These are phyloP conservation scores for Sturnira hondurensis DNA, from an alignment of 2,113 vertebrate genomes.

Conservation along the genomic window DNA sequence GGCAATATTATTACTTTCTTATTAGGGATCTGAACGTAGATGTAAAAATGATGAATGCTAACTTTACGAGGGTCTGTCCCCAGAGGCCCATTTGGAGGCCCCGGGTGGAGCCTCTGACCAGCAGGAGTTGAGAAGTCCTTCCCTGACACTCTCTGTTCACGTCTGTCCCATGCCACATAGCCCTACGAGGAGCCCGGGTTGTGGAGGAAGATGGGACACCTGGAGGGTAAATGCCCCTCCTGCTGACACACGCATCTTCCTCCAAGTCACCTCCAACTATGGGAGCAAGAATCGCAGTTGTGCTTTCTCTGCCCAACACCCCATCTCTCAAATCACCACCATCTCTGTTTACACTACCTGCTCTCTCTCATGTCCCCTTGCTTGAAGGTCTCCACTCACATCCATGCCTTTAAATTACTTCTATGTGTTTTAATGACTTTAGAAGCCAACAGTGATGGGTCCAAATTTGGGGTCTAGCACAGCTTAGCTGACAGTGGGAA, in stretches of 20 bases:
- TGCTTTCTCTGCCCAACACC: neutral
- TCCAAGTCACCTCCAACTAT: neutral
- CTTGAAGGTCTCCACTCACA: neutral
- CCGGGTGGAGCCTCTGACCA: neutral
- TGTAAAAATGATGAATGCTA: constrained; percentile 50
- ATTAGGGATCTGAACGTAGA: constrained; percentile 57
- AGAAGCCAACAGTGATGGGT: neutral
- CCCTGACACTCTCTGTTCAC: neutral
- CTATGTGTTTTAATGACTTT: neutral
- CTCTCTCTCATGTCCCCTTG: neutral
- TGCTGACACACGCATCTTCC: neutral
- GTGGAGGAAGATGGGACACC: neutral
- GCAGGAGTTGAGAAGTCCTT: neutral
- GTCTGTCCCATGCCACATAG: neutral
- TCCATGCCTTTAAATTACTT: neutral
- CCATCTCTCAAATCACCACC: neutral
- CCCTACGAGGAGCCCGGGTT: neutral
- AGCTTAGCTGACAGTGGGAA: neutral
- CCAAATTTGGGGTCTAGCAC: neutral
- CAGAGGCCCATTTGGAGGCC: neutral
- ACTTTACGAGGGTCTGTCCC: constrained; percentile 21
- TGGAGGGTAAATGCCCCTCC: neutral
- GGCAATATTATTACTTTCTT: constrained; percentile 69
- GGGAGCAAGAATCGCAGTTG: accelerated
- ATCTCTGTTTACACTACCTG: neutral